Conservation (phyloP, 2,888 invertebrate genomes). For the Zaprionus lineosus region DNA sequence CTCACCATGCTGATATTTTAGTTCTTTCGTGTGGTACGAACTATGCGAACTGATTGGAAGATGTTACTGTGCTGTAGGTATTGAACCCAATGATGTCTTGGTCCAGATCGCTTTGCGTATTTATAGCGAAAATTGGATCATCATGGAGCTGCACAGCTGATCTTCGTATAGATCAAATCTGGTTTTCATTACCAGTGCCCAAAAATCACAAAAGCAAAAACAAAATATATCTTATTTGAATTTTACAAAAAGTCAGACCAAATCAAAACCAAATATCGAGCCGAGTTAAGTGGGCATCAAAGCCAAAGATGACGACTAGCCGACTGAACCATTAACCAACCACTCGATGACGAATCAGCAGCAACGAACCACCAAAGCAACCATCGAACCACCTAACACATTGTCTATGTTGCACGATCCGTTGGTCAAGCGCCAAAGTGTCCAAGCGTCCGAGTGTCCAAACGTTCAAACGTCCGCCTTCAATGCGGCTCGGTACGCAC, state of each 20-base stretch:
- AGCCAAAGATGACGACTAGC: conserved; percentile 31
- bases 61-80: conserved; percentile 67
- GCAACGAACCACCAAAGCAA: conserved; percentile 2
- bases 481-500: conserved; percentile 47
- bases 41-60: conserved; percentile 51
- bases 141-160: conserved; percentile 8
- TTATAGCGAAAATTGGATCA: conserved; percentile 65
- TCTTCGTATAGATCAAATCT: conserved; percentile 20
- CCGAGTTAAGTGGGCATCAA: conserved; percentile 60
- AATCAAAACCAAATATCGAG: conserved; percentile 25
- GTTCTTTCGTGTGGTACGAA: conserved; percentile 36
- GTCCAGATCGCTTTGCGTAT: conserved; percentile 56
- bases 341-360: conserved; percentile 53
- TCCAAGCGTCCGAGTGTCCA: background rate
- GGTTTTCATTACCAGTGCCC: conserved; percentile 47
- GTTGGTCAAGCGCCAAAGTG: background rate
- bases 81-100: conserved; percentile 76
- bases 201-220: conserved; percentile 9
- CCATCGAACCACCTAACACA: background rate
- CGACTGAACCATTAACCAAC: conserved; percentile 54
- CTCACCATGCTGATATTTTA: conserved; percentile 68
- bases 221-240: too few species aligned
- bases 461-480: conserved; percentile 49
- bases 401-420: conserved; percentile 21
- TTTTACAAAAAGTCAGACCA: conserved; percentile 9